Percentiles rank a stretch among this genome's conserved stretches.
phyloP scores from a whole-genome alignment of 2,113 vertebrate genomes.

The Lichenostomus cassidix region DNA sequence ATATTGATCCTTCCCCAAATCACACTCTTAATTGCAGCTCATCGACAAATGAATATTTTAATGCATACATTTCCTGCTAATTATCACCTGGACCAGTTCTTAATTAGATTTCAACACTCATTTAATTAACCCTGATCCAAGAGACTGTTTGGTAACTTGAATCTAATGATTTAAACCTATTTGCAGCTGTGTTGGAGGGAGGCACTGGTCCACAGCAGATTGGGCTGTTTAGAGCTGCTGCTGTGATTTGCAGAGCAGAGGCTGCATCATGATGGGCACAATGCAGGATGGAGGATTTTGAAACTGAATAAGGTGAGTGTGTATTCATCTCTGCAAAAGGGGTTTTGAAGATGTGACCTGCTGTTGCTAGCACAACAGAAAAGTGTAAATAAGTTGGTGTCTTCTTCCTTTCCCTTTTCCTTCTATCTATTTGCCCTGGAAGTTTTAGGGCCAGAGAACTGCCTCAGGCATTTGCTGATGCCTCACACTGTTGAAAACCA shows the following conservation, averaged over 20 bases:
- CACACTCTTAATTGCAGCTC: conserved; percentile 71
- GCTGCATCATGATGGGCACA: neutral
- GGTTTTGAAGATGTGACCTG: neutral
- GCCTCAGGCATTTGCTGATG: neutral
- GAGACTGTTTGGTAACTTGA: conserved; percentile 60
- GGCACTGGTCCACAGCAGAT: neutral
- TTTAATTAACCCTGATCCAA: conserved; percentile 75
- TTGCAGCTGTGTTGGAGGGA: conserved; percentile 17
- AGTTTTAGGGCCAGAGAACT: neutral
- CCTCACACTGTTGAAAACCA: neutral
- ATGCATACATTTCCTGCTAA: conserved; percentile 77
- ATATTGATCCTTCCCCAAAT: conserved; percentile 71
- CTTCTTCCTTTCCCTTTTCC: neutral
- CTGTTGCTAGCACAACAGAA: neutral
- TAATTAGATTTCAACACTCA: conserved; percentile 74
- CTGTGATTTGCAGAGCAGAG: neutral
- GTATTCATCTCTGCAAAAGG: neutral
- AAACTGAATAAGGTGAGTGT: neutral
- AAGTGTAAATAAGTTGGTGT: neutral
- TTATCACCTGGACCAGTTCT: conserved; percentile 66
- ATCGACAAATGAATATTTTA: conserved; percentile 76
- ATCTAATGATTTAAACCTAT: conserved; percentile 61
- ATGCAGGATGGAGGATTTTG: neutral
- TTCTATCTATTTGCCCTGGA: neutral
- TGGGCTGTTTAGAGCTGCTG: neutral